These are phyloP conservation scores for Nipponacmea schrenckii DNA, from an alignment of 2,888 invertebrate species.

Conservation along the genomic window DNA sequence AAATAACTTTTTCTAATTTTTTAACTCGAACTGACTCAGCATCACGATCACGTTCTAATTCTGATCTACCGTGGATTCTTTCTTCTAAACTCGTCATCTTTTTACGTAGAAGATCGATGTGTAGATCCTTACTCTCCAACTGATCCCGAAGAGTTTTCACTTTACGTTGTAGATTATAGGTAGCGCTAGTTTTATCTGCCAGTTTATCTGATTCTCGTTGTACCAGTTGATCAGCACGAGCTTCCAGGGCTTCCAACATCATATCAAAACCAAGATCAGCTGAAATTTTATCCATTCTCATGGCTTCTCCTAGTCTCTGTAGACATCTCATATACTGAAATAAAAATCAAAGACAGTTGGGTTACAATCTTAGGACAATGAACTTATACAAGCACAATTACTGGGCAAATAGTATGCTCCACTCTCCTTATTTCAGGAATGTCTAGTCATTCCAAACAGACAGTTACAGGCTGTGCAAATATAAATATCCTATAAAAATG, in stretches of 20 bases:
- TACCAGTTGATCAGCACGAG: conserved; percentile 85
- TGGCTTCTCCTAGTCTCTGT: conserved; percentile 82
- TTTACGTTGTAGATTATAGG: conserved; percentile 88
- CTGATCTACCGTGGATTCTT: conserved; percentile 55
- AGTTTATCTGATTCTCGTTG: conserved; percentile 84
- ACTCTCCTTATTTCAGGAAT: too few relatives aligned
- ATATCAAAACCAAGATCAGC: conserved; percentile 84
- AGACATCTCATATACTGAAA: conserved; percentile 66
- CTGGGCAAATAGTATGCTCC: too few relatives aligned
- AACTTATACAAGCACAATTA: too few relatives aligned
- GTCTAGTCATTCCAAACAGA: too few relatives aligned
- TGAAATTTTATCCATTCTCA: conserved; percentile 87
- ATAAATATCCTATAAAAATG: too few relatives aligned
- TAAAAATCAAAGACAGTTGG: too few relatives aligned
- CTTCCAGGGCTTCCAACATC: conserved; percentile 84
- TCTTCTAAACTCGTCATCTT: conserved; percentile 75
- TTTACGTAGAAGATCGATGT: conserved; percentile 86
- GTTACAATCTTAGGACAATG: too few relatives aligned
- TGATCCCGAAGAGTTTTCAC: conserved; percentile 86
- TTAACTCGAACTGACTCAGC: conserved; percentile 52
- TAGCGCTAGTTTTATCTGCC: conserved; percentile 81
- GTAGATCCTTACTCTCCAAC: conserved; percentile 89
- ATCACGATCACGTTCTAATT: conserved; percentile 61
- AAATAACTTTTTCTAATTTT: conserved; percentile 85
- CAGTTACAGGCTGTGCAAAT: too few relatives aligned